Percentiles rank a stretch among this genome's conserved stretches.
These are phyloP conservation scores for Chauna torquata DNA, from an alignment of 2,113 vertebrate genomes.

Conservation along the genomic window DNA sequence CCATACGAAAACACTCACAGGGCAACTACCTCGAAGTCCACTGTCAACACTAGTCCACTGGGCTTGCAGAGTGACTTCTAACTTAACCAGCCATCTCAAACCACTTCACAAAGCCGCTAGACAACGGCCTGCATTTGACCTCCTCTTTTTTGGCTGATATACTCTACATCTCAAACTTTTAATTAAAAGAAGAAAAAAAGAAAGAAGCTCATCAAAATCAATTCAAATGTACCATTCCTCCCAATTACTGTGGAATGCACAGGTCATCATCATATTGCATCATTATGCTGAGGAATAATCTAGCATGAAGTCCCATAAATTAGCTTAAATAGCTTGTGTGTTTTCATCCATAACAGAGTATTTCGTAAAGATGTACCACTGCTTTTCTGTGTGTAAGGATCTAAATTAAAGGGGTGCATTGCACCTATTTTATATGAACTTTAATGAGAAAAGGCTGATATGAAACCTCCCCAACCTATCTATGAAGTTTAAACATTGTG, in stretches of 20 bases:
- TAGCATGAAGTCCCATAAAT: conserved; percentile 63
- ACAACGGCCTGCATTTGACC: not conserved
- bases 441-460: conserved; percentile 25
- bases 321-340: conserved; percentile 48
- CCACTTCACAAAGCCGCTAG: not conserved
- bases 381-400: conserved; percentile 6
- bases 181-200: conserved; percentile 52
- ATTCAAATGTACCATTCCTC: conserved; percentile 45
- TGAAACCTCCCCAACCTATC: not conserved
- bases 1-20: not conserved
- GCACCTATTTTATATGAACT: conserved; percentile 13
- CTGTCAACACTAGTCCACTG: not conserved
- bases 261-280: conserved; percentile 53
- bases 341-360: conserved; percentile 53
- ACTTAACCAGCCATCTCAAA: not conserved
- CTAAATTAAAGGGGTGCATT: conserved; percentile 20
- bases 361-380: conserved; percentile 39
- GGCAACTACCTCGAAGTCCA: not conserved
- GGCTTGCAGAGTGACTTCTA: not conserved
- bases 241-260: conserved; percentile 53
- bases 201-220: conserved; percentile 37
- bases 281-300: conserved; percentile 61
- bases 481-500: not conserved
- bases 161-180: conserved; percentile 32
- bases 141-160: not conserved